Percentiles rank a stretch among this genome's conserved stretches.
Evolutionary conservation across 2,113 vertebrate species (phyloP).

Genomic region (Emydocephalus ijimae): DNA sequence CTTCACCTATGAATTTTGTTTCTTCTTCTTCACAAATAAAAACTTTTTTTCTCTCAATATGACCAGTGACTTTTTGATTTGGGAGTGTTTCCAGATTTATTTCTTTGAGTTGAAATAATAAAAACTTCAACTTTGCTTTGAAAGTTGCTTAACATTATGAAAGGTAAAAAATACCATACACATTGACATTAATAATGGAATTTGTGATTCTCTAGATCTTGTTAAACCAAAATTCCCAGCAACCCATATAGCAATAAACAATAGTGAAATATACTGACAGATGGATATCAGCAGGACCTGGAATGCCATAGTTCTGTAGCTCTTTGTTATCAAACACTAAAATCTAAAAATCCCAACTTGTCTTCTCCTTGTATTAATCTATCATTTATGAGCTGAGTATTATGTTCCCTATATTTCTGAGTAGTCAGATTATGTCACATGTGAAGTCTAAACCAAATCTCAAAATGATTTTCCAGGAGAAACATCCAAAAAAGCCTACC

Average conservation of each 20-base stretch:
- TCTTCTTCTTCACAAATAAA: neutral
- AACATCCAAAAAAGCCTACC: neutral
- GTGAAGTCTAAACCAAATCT: neutral
- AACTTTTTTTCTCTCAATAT: neutral
- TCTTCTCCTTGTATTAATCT: neutral
- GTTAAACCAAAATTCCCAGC: neutral
- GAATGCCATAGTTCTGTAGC: neutral
- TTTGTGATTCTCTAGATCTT: neutral
- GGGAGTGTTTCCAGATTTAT: neutral
- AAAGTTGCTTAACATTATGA: neutral
- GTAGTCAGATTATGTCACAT: neutral
- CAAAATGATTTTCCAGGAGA: neutral
- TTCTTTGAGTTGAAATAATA: neutral
- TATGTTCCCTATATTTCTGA: neutral
- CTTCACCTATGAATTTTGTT: neutral
- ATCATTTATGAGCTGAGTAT: neutral
- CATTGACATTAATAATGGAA: neutral
- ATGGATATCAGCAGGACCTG: neutral
- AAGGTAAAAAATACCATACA: neutral
- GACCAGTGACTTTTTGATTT: neutral
- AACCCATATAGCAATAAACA: neutral
- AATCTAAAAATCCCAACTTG: neutral
- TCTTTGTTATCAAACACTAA: neutral
- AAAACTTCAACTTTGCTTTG: neutral
- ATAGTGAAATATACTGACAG: neutral